Evolutionary conservation across 2,888 invertebrate species (phyloP).

Genomic region (Diarsia mendica): DNA sequence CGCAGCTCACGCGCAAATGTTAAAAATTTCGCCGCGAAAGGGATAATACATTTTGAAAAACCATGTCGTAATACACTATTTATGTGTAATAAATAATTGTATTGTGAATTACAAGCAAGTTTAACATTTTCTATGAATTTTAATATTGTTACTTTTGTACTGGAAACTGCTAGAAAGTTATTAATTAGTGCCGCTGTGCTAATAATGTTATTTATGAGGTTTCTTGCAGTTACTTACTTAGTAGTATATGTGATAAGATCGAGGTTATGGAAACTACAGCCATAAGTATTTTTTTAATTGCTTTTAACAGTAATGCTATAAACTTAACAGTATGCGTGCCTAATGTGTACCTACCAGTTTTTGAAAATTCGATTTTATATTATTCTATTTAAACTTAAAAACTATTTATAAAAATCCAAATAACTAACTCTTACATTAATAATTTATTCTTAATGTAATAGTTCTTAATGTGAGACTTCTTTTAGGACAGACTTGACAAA

Average conservation of each 20-base stretch:
- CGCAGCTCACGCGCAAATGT: constrained; percentile 63
- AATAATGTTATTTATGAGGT: constrained; percentile 46
- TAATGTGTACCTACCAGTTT: neutral
- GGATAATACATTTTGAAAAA: constrained; percentile 60
- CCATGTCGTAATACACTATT: constrained; percentile 54
- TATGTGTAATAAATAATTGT: constrained; percentile 61
- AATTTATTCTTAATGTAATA: no score
- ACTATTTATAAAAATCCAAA: neutral
- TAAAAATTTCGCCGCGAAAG: constrained; percentile 64
- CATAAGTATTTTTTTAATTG: constrained; percentile 7
- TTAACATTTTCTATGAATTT: constrained; percentile 54
- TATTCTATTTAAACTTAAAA: no score
- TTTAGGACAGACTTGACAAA: neutral
- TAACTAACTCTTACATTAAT: neutral
- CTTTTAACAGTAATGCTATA: constrained; percentile 15
- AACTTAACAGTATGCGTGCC: neutral
- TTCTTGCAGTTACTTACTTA: constrained; percentile 26
- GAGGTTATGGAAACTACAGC: constrained; percentile 24
- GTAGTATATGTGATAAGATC: constrained; percentile 45
- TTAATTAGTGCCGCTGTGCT: constrained; percentile 55
- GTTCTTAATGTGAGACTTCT: no score
- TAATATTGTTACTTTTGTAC: constrained; percentile 43
- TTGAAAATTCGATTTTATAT: neutral
- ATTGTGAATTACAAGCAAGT: constrained; percentile 30
- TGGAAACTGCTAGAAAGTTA: constrained; percentile 48